Base-by-base conservation (phyloP, 2,113 vertebrate genomes). In the Seriola rivoliana region DNA sequence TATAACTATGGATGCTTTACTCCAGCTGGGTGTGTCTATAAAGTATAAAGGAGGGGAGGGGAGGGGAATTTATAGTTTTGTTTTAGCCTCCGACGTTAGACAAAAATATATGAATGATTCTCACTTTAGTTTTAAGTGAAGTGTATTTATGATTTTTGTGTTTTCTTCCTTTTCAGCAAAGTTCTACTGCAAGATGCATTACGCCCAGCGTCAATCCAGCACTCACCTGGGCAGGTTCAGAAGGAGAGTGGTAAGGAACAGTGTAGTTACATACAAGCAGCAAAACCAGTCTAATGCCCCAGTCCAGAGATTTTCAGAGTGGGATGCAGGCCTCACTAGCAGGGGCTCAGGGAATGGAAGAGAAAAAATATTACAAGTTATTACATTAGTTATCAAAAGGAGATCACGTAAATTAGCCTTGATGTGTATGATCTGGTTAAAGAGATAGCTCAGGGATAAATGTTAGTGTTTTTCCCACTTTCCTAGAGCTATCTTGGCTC, bases 121-220 rank as follows among this genome's bases (percentile, higher is more conserved):
- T 29, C 8, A 52, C 4, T 58, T 40, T 66, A 55, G 0, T 19
- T 65, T 54, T n/a, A 36, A 54, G 0, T 21, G 40, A 17, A 55
- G 19, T 16, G 21, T 29, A 8, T 63, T 73, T 12, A 0, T 42
- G 5, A 64, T 19, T 71, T 77, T 52, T 85, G 7, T 89, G 5
- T 72, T 13, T 75, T 16, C 55, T 63, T 87, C 8, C 11, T 84
- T 81, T 89, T 59, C 86, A 99, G 98, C 93, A 69, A 98, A 96
- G 93, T 99, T 99, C 93, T 99, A 97, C 94, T 99, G 98, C 92
- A 98, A 96, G 92, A 87, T 96, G 88, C 98, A 99, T 91, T 99
- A 97, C 89, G 91, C 94, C 0, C 96, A 97, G 87, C 95, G 90
- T 67, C 97, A 95, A 86, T 85, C 91, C 63, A 96, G 78, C 65